Evolutionary conservation across 2,888 invertebrate genomes (phyloP), one percentile per base, ranked within the genome.

Genomic region (Lottia scabra): DNA sequence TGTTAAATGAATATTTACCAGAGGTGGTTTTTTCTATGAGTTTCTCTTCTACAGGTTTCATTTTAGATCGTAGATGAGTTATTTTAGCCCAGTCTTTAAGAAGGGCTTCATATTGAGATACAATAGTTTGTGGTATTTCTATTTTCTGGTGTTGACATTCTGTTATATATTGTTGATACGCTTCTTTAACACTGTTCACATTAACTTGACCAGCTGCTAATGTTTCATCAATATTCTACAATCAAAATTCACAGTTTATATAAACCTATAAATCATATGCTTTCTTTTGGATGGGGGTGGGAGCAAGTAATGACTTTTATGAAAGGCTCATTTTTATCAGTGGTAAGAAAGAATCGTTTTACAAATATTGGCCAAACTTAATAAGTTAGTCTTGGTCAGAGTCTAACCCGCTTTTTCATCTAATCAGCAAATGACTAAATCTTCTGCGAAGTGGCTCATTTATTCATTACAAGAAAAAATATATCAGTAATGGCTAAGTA

Each of bases 31-130:
- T 83, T 65, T 81, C 80, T 26, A 83, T 78, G 62, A 79, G 80
- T n/a, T 81, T 73, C 56, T 84, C 83, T 10, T 66, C 38, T 26
- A 43, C 69, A 16, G 76, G 75, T n/a, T 71, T 64, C n/a, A 86
- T 77, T 46, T 80, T 80, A n/a, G 80, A 78, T 43, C 85, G 78
- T 74, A 86, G 66, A 6, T 82, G 79, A 64, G 82, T 81, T 15
- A 87, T 78, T 63, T 80, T 76, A 66, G 76, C 73, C 87, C 88
- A 88, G 77, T 87, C 87, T 70, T 81, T 76, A 72, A 87, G 86
- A 63, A 88, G 80, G 56, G 72, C 78, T 44, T 80, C 79, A 66
- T 87, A 75, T 77, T 85, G 84, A 48, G 80, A 73, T 71, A 82
- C 79, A 44, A 87, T 76, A 43, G 72, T 72, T n/a, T 81, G 81